phyloP scores from a whole-genome alignment of 2,797 vertebrate genomes.

The Phrynocephalus forsythii region DNA sequence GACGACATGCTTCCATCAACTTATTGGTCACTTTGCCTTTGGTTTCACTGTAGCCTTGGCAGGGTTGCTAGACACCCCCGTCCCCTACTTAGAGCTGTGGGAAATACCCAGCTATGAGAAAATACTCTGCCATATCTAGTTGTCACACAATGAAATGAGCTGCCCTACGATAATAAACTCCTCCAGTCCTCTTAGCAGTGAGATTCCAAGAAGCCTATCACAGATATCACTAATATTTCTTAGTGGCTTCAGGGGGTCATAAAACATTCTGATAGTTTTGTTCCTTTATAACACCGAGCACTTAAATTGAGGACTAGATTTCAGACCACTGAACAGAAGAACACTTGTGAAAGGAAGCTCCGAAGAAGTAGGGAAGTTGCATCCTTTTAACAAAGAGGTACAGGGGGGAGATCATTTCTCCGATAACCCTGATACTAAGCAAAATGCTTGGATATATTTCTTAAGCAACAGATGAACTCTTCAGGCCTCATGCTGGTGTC shows the following conservation, averaged over 20 bases:
- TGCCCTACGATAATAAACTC: constrained; percentile 50
- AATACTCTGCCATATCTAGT: constrained; percentile 12
- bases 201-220: neutral
- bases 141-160: neutral
- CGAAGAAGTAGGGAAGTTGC: constrained; percentile 8
- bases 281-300: neutral
- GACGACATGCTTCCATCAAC: constrained; percentile 30
- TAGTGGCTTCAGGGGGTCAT: constrained; percentile 12
- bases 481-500: constrained; percentile 29
- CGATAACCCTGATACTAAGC: neutral
- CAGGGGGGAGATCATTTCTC: constrained; percentile 24
- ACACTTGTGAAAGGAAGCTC: constrained; percentile 23
- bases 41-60: constrained; percentile 35
- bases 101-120: neutral
- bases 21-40: constrained; percentile 36
- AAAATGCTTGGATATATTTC: constrained; percentile 46
- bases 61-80: neutral
- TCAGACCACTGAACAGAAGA: constrained; percentile 40
- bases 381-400: constrained; percentile 33
- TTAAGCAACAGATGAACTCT: constrained; percentile 31
- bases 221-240: constrained; percentile 1
- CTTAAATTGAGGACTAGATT: constrained; percentile 9
- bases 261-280: constrained; percentile 12
- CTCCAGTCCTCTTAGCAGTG: constrained; percentile 41
- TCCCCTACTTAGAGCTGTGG: neutral